Percentiles rank a stretch among this genome's conserved stretches.
Conservation (phyloP, 2,888 invertebrate species). For the Eurois occulta region DNA sequence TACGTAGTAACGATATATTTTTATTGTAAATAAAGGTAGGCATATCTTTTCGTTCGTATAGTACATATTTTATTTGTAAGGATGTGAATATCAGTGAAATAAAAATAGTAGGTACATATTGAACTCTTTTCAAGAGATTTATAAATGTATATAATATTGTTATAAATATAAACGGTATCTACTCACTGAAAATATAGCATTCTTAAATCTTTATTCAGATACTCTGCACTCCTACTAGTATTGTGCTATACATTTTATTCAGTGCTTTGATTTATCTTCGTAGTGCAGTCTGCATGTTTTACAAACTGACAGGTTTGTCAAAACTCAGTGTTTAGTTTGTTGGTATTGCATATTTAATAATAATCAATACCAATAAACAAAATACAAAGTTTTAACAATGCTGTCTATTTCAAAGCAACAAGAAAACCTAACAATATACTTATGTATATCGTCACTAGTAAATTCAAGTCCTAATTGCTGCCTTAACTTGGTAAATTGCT, state of each 20-base stretch:
- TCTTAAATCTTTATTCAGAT: background rate
- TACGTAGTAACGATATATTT: background rate
- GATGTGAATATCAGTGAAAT: background rate
- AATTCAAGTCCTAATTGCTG: background rate
- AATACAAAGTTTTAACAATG: background rate
- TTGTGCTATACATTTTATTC: background rate
- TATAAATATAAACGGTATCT: background rate
- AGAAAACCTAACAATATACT: background rate
- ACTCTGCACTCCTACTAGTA: background rate
- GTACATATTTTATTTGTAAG: background rate
- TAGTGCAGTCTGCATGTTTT: no score
- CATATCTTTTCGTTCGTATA: background rate
- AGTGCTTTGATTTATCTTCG: background rate
- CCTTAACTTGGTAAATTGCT: background rate
- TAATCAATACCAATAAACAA: background rate
- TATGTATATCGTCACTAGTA: background rate
- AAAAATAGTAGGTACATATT: background rate
- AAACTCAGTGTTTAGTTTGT: no score
- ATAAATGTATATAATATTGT: no score
- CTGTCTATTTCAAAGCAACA: background rate
- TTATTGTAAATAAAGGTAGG: conserved; percentile 7
- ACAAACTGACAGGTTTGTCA: no score
- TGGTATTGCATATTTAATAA: no score
- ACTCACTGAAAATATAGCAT: background rate
- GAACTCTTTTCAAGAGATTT: no score